Evolutionary conservation across 2,113 vertebrate genomes (phyloP).

Genomic region (Puntigrus tetrazona): DNA sequence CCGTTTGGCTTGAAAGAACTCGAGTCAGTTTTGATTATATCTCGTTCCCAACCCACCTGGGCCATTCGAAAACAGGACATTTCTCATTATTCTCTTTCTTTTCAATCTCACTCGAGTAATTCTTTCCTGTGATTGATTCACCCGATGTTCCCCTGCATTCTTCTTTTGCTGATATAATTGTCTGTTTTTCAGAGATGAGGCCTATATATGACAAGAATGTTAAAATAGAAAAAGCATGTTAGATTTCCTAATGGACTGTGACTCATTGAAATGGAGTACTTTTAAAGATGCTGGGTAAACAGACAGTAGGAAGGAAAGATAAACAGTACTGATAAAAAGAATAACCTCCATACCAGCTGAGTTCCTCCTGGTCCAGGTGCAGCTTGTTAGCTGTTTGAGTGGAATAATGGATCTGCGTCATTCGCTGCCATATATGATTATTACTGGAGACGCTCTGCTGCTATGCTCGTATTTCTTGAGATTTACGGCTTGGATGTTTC

Average conservation of each 20-base stretch:
- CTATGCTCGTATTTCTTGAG: background rate
- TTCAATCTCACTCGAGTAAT: background rate
- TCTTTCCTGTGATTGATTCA: background rate
- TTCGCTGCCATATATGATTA: background rate
- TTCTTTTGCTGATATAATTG: slow-evolving; percentile 16
- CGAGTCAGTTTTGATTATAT: background rate
- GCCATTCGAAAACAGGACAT: background rate
- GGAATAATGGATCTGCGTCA: slow-evolving; percentile 32
- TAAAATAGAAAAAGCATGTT: background rate
- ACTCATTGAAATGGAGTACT: slow-evolving; percentile 8
- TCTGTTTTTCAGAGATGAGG: background rate
- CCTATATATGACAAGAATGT: background rate
- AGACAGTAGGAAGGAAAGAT: background rate
- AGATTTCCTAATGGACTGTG: background rate
- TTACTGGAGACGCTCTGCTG: background rate
- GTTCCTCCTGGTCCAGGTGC: slow-evolving; percentile 14
- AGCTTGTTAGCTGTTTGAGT: slow-evolving; percentile 18
- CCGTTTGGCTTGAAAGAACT: background rate
- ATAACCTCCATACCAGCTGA: background rate
- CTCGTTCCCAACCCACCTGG: background rate
- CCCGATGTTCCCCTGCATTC: background rate
- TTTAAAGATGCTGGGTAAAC: background rate
- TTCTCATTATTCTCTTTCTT: slow-evolving; percentile 6
- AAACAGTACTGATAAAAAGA: slow-evolving; percentile 25
- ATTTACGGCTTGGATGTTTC: background rate